A percentile compares a stretch with the other conserved stretches of the same genome.
Evolutionary conservation across 2,888 invertebrate genomes (phyloP).

Genomic region (Hirtodrosophila duncani): DNA sequence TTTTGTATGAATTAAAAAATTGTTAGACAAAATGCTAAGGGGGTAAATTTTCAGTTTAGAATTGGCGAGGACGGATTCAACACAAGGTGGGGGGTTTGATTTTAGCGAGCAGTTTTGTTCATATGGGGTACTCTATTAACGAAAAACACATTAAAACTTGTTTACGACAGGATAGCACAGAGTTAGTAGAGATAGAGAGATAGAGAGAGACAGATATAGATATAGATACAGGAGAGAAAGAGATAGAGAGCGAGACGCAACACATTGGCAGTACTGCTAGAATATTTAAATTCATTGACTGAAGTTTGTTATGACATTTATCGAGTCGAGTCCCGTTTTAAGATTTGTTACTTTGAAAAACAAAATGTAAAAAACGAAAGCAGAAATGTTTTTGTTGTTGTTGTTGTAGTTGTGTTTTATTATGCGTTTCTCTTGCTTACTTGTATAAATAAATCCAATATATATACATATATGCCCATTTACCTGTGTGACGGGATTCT

Average conservation of each 20-base stretch:
- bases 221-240: conserved; percentile 20
- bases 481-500: conserved; percentile 95
- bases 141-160: conserved; percentile 14
- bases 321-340: too few species aligned
- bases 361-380: too few species aligned
- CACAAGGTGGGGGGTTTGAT: conserved; percentile 43
- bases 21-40: conserved; percentile 53
- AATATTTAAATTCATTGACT: conserved; percentile 17
- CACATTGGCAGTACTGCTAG: conserved; percentile 44
- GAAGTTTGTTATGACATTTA: too few species aligned
- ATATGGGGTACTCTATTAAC: conserved; percentile 4
- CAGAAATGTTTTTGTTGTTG: too few species aligned
- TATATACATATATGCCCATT: conserved; percentile 64
- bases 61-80: conserved; percentile 14
- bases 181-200: conserved; percentile 16
- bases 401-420: conserved; percentile 5
- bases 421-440: conserved; percentile 1
- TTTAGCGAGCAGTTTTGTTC: conserved; percentile 35
- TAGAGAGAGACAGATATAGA: conserved; percentile 21
- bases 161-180: conserved; percentile 26
- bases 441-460: conserved; percentile 26
- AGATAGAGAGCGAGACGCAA: conserved; percentile 43
- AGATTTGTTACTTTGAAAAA: too few species aligned
- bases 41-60: conserved; percentile 13
- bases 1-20: conserved; percentile 29